These are phyloP conservation scores for Hartigia nigra DNA, from an alignment of 2,888 invertebrate species.

Conservation along the genomic window DNA sequence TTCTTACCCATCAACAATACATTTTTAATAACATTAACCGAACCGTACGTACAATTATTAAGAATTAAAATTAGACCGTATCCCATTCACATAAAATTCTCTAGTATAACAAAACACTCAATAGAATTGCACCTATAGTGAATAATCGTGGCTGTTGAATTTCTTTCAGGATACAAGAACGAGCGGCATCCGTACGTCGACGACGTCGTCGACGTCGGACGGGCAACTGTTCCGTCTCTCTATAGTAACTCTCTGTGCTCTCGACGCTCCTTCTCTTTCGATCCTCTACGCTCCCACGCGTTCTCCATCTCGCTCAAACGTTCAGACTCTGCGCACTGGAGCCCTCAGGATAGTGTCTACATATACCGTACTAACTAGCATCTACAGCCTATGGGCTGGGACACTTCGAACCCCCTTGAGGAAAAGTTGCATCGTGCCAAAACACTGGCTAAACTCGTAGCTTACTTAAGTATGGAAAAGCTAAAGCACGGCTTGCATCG, in stretches of 20 bases:
- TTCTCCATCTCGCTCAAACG: conserved; percentile 4
- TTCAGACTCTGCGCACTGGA: conserved; percentile 10
- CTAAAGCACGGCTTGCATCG: not conserved
- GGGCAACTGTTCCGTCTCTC: conserved; percentile 22
- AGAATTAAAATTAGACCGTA: not conserved
- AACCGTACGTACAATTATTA: not conserved
- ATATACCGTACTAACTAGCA: not conserved
- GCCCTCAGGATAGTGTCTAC: not conserved
- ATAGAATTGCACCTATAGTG: not conserved
- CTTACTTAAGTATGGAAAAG: not conserved
- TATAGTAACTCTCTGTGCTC: not conserved
- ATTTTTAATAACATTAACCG: not conserved
- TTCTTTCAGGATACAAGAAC: not conserved
- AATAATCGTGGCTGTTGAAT: not conserved
- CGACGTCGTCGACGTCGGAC: conserved; percentile 21
- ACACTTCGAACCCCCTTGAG: not conserved
- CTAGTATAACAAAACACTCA: not conserved
- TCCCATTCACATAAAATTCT: not conserved
- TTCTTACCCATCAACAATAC: not conserved
- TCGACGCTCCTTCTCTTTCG: conserved; percentile 2
- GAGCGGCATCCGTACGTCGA: conserved; percentile 16
- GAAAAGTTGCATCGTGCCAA: not conserved
- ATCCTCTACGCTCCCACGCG: not conserved
- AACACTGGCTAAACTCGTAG: not conserved
- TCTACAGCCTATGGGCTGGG: not conserved